Conservation (phyloP, 2,888 invertebrate species). For the Corythucha ciliata region DNA sequence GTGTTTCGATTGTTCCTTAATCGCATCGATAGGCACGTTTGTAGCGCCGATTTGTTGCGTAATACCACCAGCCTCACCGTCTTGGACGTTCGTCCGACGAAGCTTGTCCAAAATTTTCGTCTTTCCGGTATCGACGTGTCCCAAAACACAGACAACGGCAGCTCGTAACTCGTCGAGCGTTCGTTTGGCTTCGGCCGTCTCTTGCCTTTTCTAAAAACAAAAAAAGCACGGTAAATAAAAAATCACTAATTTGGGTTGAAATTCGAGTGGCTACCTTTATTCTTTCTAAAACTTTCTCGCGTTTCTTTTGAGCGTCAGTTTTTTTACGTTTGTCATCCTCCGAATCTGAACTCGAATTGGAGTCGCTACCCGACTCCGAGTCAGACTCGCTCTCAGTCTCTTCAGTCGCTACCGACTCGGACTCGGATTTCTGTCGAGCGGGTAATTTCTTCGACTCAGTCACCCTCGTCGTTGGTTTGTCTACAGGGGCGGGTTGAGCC, state of each 20-base stretch:
- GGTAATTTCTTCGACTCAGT: no score
- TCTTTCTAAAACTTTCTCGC: conserved; percentile 42
- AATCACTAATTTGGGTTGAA: background rate
- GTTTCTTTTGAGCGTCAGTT: conserved; percentile 41
- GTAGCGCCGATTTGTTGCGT: conserved; percentile 99
- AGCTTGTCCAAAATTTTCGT: conserved; percentile 97
- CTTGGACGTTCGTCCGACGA: conserved; percentile 80
- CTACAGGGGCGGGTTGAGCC: background rate
- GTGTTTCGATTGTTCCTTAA: conserved; percentile 86
- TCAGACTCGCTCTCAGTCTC: conserved; percentile 19
- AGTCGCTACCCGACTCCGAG: conserved; percentile 39
- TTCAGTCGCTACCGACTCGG: conserved; percentile 19
- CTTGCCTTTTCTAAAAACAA: conserved; percentile 31
- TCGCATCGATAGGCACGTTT: conserved; percentile 93
- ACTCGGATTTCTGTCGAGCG: conserved; percentile 16
- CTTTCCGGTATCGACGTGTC: conserved; percentile 99
- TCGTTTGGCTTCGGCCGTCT: conserved; percentile 32
- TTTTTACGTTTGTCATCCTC: conserved; percentile 40
- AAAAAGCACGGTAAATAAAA: background rate
- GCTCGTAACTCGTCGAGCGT: conserved; percentile 66
- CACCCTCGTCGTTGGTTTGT: conserved; percentile 5
- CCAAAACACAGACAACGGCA: conserved; percentile 95
- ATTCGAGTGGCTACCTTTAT: conserved; percentile 30
- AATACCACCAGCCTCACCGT: conserved; percentile 97
- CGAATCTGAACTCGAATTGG: conserved; percentile 40